Percentiles rank a stretch among this genome's conserved stretches.
Conservation (phyloP, 2,888 invertebrate genomes). For the Eupeodes luniger region DNA sequence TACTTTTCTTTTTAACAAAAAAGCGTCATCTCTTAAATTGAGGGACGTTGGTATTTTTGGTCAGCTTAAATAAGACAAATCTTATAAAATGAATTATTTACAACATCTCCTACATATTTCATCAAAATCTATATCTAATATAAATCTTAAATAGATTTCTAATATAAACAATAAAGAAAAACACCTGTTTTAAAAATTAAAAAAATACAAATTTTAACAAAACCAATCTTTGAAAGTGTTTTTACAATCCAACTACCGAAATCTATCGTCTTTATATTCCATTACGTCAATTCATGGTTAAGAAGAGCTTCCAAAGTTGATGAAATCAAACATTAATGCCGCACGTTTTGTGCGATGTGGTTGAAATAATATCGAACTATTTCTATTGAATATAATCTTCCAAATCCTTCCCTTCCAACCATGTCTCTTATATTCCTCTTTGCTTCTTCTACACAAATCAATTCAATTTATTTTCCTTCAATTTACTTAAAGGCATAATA, state of each 20-base stretch:
- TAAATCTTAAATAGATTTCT: too few species aligned
- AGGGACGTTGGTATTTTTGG: too few species aligned
- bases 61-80: too few species aligned
- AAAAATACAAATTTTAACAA: too few species aligned
- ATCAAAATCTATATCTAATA: too few species aligned
- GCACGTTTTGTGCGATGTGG: background rate
- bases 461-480: slow-evolving; percentile 26
- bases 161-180: too few species aligned
- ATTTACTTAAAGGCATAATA: slow-evolving; percentile 14
- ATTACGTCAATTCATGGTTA: background rate
- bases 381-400: background rate
- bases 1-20: too few species aligned
- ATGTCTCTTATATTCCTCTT: background rate
- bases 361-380: background rate
- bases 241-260: background rate
- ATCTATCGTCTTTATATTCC: background rate
- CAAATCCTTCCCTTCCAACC: background rate
- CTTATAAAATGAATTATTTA: too few species aligned
- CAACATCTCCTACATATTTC: too few species aligned
- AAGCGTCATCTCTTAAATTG: too few species aligned
- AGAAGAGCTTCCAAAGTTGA: background rate
- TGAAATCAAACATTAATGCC: background rate
- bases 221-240: background rate
- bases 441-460: slow-evolving; percentile 10
- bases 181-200: too few species aligned